phyloP scores from a whole-genome alignment of 2,797 vertebrate genomes.

The Cryptoblepharus egeriae region DNA sequence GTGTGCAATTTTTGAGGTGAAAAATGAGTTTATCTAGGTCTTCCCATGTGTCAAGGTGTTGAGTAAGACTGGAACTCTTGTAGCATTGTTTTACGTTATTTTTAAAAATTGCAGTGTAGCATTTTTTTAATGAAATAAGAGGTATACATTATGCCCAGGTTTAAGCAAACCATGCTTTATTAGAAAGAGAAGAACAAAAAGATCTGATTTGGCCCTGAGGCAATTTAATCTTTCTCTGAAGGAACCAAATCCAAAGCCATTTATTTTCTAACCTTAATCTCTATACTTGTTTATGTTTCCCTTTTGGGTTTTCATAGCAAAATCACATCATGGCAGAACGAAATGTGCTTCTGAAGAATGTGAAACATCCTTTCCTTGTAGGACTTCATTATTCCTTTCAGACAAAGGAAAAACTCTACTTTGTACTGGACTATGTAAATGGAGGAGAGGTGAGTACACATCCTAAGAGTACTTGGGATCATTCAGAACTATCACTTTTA shows the following conservation, averaged over 20 bases:
- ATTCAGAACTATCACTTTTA: background rate
- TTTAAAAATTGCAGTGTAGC: too few relatives aligned
- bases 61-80: too few relatives aligned
- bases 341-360: slow-evolving; percentile 94
- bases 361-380: slow-evolving; percentile 94
- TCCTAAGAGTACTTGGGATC: background rate
- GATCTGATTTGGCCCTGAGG: too few relatives aligned
- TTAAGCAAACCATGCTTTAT: too few relatives aligned
- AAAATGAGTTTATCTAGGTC: too few relatives aligned
- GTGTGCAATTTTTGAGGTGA: too few relatives aligned
- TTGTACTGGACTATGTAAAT: slow-evolving; percentile 96
- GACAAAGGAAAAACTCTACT: slow-evolving; percentile 96
- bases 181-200: too few relatives aligned
- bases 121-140: too few relatives aligned
- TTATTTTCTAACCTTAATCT: background rate
- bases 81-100: too few relatives aligned
- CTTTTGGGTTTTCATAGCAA: slow-evolving; percentile 80
- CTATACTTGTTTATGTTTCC: background rate
- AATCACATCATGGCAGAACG: slow-evolving; percentile 98
- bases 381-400: slow-evolving; percentile 97
- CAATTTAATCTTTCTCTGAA: too few relatives aligned
- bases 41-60: too few relatives aligned
- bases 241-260: background rate
- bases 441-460: slow-evolving; percentile 89
- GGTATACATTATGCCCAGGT: too few relatives aligned